phyloP scores from a whole-genome alignment of 2,797 vertebrate species.

The Chromobotia macracanthus region DNA sequence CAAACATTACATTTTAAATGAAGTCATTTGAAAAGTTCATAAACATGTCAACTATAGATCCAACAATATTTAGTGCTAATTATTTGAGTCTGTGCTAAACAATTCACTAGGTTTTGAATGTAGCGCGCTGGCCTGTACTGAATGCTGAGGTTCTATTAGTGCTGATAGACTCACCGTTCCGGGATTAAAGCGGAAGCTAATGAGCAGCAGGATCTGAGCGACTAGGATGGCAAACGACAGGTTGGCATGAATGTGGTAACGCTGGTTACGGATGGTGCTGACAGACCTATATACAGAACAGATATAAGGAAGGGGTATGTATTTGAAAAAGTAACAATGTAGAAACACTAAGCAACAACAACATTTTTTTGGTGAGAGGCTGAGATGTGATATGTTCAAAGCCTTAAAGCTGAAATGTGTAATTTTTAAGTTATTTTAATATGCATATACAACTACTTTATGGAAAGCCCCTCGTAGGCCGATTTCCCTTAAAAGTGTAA shows the following conservation, averaged over 20 bases:
- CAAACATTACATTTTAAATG: not conserved
- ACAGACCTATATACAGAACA: constrained; percentile 81
- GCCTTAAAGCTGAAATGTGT: no score
- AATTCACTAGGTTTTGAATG: not conserved
- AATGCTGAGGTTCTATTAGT: not conserved
- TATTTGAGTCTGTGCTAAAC: not conserved
- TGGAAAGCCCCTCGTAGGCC: no score
- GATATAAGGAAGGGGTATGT: not conserved
- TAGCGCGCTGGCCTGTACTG: not conserved
- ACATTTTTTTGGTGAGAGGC: no score
- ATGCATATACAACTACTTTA: no score
- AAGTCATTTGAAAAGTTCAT: constrained; percentile 10
- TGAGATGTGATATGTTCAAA: not conserved
- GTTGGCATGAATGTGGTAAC: constrained; percentile 97
- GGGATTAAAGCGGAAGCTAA: constrained; percentile 86
- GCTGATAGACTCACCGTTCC: constrained; percentile 79
- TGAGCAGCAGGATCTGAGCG: constrained; percentile 90
- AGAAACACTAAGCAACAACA: not conserved
- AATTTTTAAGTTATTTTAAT: no score
- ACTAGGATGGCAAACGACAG: constrained; percentile 91
- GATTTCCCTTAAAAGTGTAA: no score
- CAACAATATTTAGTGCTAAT: not conserved
- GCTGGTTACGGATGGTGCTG: constrained; percentile 93
- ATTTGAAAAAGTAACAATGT: not conserved
- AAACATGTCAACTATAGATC: not conserved